These are phyloP conservation scores for Centroberyx gerrardi DNA, from an alignment of 2,797 vertebrate genomes.

Conservation along the genomic window DNA sequence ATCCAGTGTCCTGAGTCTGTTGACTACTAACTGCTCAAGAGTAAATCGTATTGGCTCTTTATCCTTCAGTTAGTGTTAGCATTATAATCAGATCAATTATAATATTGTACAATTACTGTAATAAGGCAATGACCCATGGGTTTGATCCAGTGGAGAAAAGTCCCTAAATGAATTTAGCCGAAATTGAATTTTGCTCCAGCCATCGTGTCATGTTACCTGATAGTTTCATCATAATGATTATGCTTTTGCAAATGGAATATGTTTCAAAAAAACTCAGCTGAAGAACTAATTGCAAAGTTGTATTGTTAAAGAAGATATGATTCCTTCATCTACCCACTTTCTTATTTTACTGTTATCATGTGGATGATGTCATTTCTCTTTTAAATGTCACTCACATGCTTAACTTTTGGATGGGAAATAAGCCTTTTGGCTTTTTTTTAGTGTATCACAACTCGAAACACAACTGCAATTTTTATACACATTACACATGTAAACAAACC, in stretches of 20 bases:
- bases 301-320: conserved; percentile 11
- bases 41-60: conserved; percentile 6
- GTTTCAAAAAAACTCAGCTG: background rate
- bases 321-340: background rate
- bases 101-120: conserved; percentile 26
- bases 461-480: too few relatives aligned
- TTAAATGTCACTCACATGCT: too few relatives aligned
- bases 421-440: too few relatives aligned
- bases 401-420: too few relatives aligned
- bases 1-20: conserved; percentile 5
- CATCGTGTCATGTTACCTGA: conserved; percentile 16
- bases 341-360: background rate
- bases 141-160: conserved; percentile 17
- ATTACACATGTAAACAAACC: too few relatives aligned
- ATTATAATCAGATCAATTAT: conserved; percentile 21
- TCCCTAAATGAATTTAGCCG: conserved; percentile 15
- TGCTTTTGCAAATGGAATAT: conserved; percentile 16
- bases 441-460: too few relatives aligned
- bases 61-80: background rate
- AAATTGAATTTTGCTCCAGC: conserved; percentile 22
- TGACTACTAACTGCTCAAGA: conserved; percentile 13
- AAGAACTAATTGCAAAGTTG: background rate
- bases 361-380: too few relatives aligned
- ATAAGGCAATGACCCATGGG: conserved; percentile 11
- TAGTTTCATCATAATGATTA: conserved; percentile 39